Evolutionary conservation across 2,113 vertebrate species (phyloP), one percentile per base, ranked within the genome.

Genomic region (Microtus montanus): DNA sequence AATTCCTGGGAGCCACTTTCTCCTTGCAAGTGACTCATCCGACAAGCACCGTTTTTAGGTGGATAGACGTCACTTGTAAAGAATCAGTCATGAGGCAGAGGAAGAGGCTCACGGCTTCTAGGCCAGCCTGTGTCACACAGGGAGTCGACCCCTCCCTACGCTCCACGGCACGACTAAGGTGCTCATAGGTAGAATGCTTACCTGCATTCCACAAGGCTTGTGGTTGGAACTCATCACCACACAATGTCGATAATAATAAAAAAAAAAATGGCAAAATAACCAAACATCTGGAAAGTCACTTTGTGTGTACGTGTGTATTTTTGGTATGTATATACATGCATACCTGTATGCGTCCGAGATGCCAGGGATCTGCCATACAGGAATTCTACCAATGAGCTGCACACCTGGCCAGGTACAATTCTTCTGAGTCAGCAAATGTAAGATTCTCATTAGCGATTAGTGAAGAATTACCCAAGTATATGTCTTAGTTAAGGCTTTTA

Each of bases 341-440:
- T 20, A 33, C 28, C 7, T 44, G 8, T 66, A 33, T 66, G 2
- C 12, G 13, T 47, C 61, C 26, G 7, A 75, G 28, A 77, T 63
- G 58, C 41, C 49, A 28, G 11, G 38, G 5, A 63, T 63, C 35
- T 58, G 17, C 28, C 33, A 63, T 38, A 26, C 52, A 64, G 49
- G 30, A 17, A 77, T 47, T 64, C 41, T 49, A n/a, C 58, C 58
- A 77, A 7, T 47, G 73, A 47, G 5, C 49, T 54, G 5, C 9
- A 22, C 19, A 61, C 38, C 71, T 58, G 41, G 58, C n/a, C 47
- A 93, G 9, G 15, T 22, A 12, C n/a, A 90, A 35, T n/a, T 73
- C 10, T 68, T 96, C 66, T 52, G 33, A 93, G 87, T 85, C 33
- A 84, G 63, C 38, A 68, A 73, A 52, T 54, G 49, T 88, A 79